Base-by-base conservation (phyloP, 2,888 invertebrate species). In the Ennomos quercinarius region DNA sequence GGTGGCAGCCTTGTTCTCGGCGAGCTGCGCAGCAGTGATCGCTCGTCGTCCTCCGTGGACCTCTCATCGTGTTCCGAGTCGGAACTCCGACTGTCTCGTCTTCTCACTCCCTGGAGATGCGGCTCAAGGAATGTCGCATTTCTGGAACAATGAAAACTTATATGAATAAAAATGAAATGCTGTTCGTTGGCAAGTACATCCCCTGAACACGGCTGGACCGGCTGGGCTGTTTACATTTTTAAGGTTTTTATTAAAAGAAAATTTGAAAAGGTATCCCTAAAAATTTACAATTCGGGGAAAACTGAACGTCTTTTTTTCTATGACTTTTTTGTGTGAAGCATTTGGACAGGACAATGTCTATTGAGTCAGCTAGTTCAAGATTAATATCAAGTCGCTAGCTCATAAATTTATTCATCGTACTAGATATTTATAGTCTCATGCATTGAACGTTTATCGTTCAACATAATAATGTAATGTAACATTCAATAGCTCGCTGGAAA, bases 61-160 rank as follows among this genome's bases (percentile, higher is more conserved):
- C 93, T 83, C 74, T 92, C 93, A 83, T 91, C 92, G 74, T 88
- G 91, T 61, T 93, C 93, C 6, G 92, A 93, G 72, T 93, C 93
- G 8, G 88, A 91, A 81, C 91, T 87, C 67, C 89, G 73, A 78
- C 93, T 86, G 83, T 93, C 78, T 64, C 93, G 80, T 69, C 93
- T 83, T 60, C 91, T 87, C 78, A 95, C 87, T 46, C 94, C 94
- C 78, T 95, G 95, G 67, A 96, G 91, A 81, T 96, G 96, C 39
- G 96, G 95, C 82, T 96, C 96, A 77, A 96, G 93, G 84, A 96
- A 96, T 66, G 94, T 94, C 81, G 95, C 95, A 91, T 95, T 95
- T 92, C 96, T 96, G 94, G 0, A 95, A 95, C 80, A 86, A 87
- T 63, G 37, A 48, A 59, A 1, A 43, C 12, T 5, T 27, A 3